Conservation (phyloP, 2,113 vertebrate genomes). For the Ictalurus punctatus region DNA sequence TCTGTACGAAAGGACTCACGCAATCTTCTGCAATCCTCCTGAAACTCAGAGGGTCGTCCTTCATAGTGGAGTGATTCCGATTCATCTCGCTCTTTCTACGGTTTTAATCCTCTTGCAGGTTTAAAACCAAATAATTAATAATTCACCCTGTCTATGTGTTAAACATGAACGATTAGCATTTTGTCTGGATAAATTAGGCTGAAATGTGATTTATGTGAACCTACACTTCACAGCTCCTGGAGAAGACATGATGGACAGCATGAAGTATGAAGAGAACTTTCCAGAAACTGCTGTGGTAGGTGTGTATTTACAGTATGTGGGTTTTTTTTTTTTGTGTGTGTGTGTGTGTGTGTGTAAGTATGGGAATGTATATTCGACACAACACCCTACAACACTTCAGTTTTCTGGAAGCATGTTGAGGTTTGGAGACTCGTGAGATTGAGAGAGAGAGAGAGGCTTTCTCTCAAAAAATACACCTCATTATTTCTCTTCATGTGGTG, state of each 20-base stretch:
- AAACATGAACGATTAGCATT: conserved; percentile 36
- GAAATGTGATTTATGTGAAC: neutral
- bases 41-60: conserved; percentile 20
- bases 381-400: neutral
- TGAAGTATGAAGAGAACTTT: conserved; percentile 31
- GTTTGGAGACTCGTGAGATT: neutral
- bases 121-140: conserved; percentile 47
- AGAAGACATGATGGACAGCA: neutral
- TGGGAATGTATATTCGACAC: neutral
- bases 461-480: conserved; percentile 29
- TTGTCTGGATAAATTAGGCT: neutral
- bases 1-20: neutral
- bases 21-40: conserved; percentile 29
- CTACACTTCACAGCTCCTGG: neutral
- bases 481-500: conserved; percentile 25
- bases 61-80: conserved; percentile 36
- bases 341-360: conserved; percentile 25
- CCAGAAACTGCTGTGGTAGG: neutral
- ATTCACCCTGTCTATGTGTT: conserved; percentile 48
- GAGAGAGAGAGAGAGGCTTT: neutral
- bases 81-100: conserved; percentile 21
- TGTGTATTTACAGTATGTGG: neutral
- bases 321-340: neutral
- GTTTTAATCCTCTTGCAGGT: conserved; percentile 9
- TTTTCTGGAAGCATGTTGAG: conserved; percentile 25